These are phyloP conservation scores for Epinotia demarniana DNA, from an alignment of 2,888 invertebrate genomes.

Conservation along the genomic window DNA sequence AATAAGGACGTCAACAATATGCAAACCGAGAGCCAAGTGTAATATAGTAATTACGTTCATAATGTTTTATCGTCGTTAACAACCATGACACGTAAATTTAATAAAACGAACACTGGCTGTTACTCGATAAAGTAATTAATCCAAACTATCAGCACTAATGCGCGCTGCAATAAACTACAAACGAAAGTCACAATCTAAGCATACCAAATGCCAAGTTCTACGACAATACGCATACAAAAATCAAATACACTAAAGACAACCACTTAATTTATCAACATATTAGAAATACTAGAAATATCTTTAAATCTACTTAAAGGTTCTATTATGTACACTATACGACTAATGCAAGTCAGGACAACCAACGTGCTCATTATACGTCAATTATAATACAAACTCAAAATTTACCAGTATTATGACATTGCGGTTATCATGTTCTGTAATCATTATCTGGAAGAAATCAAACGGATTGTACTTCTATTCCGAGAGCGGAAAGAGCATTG, in stretches of 20 bases:
- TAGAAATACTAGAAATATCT: slow-evolving; percentile 78
- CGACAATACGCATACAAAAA: slow-evolving; percentile 70
- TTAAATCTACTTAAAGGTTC: slow-evolving; percentile 68
- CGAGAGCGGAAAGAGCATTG: slow-evolving; percentile 29
- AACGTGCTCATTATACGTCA: slow-evolving; percentile 79
- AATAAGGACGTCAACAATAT: slow-evolving; percentile 81
- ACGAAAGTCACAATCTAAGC: slow-evolving; percentile 60
- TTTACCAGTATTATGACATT: slow-evolving; percentile 51
- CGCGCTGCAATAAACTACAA: slow-evolving; percentile 55
- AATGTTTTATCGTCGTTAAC: slow-evolving; percentile 53
- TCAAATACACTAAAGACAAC: slow-evolving; percentile 67
- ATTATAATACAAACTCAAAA: slow-evolving; percentile 57
- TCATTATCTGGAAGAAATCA: slow-evolving; percentile 69
- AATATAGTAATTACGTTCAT: slow-evolving; percentile 57
- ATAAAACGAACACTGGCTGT: slow-evolving; percentile 53
- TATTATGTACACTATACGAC: slow-evolving; percentile 76
- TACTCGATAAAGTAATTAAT: slow-evolving; percentile 52
- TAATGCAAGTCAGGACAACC: slow-evolving; percentile 73
- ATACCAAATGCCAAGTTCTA: slow-evolving; percentile 69
- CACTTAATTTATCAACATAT: slow-evolving; percentile 70
- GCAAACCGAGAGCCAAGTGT: slow-evolving; percentile 75
- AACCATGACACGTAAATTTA: slow-evolving; percentile 49
- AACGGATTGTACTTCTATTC: slow-evolving; percentile 51
- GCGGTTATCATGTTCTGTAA: slow-evolving; percentile 46
- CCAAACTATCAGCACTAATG: slow-evolving; percentile 52